Evolutionary conservation across 2,113 vertebrate species (phyloP).

Genomic region (Mellivora capensis): DNA sequence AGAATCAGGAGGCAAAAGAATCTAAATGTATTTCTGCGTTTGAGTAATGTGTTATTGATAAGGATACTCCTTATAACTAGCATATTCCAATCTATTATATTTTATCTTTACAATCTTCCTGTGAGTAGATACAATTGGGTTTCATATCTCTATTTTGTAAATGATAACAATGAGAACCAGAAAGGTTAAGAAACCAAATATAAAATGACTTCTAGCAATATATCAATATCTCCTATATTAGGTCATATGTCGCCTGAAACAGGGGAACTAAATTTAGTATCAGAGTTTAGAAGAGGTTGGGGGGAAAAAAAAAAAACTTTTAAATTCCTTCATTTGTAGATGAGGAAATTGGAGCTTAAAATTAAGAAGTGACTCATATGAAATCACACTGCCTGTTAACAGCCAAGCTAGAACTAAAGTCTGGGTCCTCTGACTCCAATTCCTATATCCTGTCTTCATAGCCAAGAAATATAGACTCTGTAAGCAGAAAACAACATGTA

Average conservation of each 20-base stretch:
- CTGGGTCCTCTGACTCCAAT: not conserved
- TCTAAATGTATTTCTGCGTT: not conserved
- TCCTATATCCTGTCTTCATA: not conserved
- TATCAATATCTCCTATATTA: not conserved
- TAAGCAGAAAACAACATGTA: not conserved
- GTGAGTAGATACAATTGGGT: not conserved
- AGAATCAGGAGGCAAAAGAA: not conserved
- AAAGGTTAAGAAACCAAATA: slow-evolving; percentile 13
- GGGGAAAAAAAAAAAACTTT: not conserved
- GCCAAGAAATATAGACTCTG: not conserved
- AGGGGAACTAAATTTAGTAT: not conserved
- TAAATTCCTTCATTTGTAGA: not conserved
- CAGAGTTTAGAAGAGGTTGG: not conserved
- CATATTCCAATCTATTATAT: not conserved
- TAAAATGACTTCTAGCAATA: not conserved
- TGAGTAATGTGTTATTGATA: not conserved
- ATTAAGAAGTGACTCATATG: not conserved
- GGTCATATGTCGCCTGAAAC: not conserved
- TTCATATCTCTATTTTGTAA: not conserved
- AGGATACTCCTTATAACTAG: not conserved
- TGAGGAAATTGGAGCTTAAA: not conserved
- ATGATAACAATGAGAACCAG: not conserved
- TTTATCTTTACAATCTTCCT: not conserved
- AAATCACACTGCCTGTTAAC: not conserved
- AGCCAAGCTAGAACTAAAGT: not conserved